Conservation (phyloP, 2,888 invertebrate genomes). For the Orthosia gracilis region DNA sequence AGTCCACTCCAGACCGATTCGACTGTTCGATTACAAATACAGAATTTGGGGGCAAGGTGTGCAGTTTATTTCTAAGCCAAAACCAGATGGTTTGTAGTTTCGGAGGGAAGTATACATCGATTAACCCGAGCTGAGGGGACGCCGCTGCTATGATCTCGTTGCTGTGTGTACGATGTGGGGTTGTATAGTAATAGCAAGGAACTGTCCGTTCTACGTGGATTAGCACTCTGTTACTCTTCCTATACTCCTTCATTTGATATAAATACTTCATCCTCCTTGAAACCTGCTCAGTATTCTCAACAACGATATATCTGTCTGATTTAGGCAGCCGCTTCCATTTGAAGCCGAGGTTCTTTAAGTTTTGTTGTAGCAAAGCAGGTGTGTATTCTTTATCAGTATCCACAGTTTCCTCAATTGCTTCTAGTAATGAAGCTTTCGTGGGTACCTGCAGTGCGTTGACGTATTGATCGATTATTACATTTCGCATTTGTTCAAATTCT, state of each 20-base stretch:
- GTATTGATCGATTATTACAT: conserved; percentile 32
- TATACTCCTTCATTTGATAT: conserved; percentile 53
- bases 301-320: conserved; percentile 54
- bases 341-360: conserved; percentile 55
- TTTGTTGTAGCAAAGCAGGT: background rate
- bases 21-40: conserved; percentile 51
- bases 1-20: background rate
- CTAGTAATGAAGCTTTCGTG: conserved; percentile 7
- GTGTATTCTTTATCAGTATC: background rate
- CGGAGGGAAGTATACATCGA: conserved; percentile 17
- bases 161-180: rapidly evolving
- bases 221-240: conserved; percentile 44
- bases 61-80: conserved; percentile 31
- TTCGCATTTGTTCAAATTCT: conserved; percentile 12
- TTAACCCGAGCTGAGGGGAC: conserved; percentile 41
- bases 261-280: conserved; percentile 62
- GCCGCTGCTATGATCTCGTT: conserved; percentile 11
- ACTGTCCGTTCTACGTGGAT: conserved; percentile 39
- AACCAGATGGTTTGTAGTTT: background rate
- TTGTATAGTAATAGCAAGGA: background rate
- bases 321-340: conserved; percentile 60
- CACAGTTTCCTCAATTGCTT: background rate
- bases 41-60: conserved; percentile 34
- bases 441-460: conserved; percentile 35
- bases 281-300: conserved; percentile 62